phyloP scores from a whole-genome alignment of 1,140 invertebrate genomes.

The Teleopsis dalmanni region DNA sequence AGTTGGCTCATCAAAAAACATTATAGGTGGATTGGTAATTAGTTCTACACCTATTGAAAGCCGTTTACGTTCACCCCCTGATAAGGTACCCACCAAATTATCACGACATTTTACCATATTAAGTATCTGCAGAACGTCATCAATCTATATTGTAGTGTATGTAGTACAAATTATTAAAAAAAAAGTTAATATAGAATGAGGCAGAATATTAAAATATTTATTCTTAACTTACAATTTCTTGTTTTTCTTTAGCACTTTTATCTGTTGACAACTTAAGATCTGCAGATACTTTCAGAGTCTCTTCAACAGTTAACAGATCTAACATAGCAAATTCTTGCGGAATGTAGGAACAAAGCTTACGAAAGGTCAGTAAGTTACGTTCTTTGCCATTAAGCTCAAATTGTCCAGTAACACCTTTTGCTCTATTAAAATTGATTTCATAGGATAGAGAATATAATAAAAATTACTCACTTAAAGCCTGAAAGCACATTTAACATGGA shows the following conservation, averaged over 20 bases:
- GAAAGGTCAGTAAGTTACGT: slow-evolving; percentile 59
- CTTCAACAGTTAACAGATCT: slow-evolving; percentile 54
- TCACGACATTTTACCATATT: slow-evolving; percentile 54
- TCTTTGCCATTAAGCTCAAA: slow-evolving; percentile 67
- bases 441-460: too few relatives aligned
- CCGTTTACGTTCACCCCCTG: slow-evolving; percentile 78
- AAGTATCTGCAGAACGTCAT: slow-evolving; percentile 51
- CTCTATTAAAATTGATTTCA: slow-evolving; percentile 19
- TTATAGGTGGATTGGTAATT: slow-evolving; percentile 68
- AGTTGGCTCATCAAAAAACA: slow-evolving; percentile 64
- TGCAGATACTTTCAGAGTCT: slow-evolving; percentile 57
- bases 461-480: slow-evolving; percentile 46
- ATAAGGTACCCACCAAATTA: slow-evolving; percentile 59
- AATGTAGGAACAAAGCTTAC: slow-evolving; percentile 59
- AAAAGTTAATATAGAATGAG: background rate
- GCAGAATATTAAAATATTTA: background rate
- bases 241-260: slow-evolving; percentile 20
- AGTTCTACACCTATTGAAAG: slow-evolving; percentile 78
- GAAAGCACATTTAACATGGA: slow-evolving; percentile 63
- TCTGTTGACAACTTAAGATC: slow-evolving; percentile 49
- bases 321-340: slow-evolving; percentile 63
- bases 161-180: background rate
- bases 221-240: slow-evolving; percentile 20
- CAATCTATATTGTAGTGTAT: slow-evolving; percentile 45
- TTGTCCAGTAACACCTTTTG: slow-evolving; percentile 50